Base-by-base conservation (phyloP, 2,797 vertebrate species). In the Falco naumanni region DNA sequence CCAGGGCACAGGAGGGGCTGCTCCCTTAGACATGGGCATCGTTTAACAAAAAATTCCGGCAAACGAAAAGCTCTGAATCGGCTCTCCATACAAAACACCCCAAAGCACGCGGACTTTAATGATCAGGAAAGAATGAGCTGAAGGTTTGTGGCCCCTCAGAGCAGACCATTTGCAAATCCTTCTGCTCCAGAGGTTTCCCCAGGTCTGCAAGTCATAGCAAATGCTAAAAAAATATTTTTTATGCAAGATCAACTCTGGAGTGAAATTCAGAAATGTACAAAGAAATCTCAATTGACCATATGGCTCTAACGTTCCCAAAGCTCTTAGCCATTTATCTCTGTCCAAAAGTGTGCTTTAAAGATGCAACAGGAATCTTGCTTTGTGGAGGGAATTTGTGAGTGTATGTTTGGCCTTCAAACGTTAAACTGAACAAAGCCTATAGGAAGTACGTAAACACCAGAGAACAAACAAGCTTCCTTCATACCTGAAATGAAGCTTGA, bases 271-370 rank as follows among this genome's bases (percentile, higher is more conserved):
- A 94, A 90, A 82, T 0, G 2, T 11, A 63, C 51, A 82, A 82
- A 91, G 74, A 50, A 79, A 92, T 86, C 83, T 81, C 84, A 28
- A 6, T 65, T 93, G 87, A 53, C 77, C 85, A 75, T 87, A 94
- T 95, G 97, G 87, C 93, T 94, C 63, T 34, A 50, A 25, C 12
- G 0, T 77, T 96, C 80, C 85, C 83, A 25, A 66, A 11, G 34
- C 80, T 61, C 1, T 0, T 19, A 7, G 29, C 64, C 84, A 92
- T 95, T 95, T 94, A 94, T 96, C 95, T 91, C 91, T 54, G 60
- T 91, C 93, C 93, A 95, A 75, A 91, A 87, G 90, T 16, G 72
- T 86, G 87, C 79, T 93, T 56, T 31, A 92, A 94, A 90, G 93
- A 70, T 70, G 71, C 72, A 76, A 8, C 2, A 65, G 63, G 72